Evolutionary conservation across 2,888 invertebrate genomes (phyloP), one percentile per base, ranked within the genome.

Genomic region (Pharmacophagus antenor): DNA sequence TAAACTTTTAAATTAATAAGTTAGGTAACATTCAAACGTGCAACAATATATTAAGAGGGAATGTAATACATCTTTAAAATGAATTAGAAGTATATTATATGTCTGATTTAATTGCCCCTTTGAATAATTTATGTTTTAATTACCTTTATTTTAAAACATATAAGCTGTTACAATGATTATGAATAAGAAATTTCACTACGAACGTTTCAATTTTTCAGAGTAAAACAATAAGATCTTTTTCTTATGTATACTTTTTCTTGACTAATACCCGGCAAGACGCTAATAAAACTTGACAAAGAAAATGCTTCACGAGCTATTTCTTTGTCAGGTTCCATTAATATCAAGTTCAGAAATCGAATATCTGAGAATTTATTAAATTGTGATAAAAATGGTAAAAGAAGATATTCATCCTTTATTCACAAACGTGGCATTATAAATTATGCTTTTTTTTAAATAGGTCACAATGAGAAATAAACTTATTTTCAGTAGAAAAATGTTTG

Each of bases 231-330:
- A 27, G 10, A 21, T 18, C 47, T 23, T 46, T n/a, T 47, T 47
- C 31, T 46, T 20, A 31, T 37, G n/a, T 37, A n/a, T 21, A 20
- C 21, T 55, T 54, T 47, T 55, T 27, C 55, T 20, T 31, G 21
- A 47, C 55, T 55, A 47, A 55, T 20, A 46, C 54, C 46, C 54
- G 17, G 31, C 55, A 55, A 47, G 56, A 56, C 56, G 48, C 48
- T 56, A 56, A 56, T 56, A 48, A 37, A 56, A 56, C 48, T 48
- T 31, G 48, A 56, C 48, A 56, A 56, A 56, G 56, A 41, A 56
- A 56, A 48, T 56, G 56, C 56, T 56, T 48, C 56, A 37, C 17
- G 12, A 37, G 48, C 37, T 22, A 56, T 56, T 56, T 41, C 56
- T 56, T 56, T 48, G 56, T 56, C 56, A 48, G 17, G 23, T 56